Base-by-base conservation (phyloP, 2,113 vertebrate species). In the Strigops habroptila region DNA sequence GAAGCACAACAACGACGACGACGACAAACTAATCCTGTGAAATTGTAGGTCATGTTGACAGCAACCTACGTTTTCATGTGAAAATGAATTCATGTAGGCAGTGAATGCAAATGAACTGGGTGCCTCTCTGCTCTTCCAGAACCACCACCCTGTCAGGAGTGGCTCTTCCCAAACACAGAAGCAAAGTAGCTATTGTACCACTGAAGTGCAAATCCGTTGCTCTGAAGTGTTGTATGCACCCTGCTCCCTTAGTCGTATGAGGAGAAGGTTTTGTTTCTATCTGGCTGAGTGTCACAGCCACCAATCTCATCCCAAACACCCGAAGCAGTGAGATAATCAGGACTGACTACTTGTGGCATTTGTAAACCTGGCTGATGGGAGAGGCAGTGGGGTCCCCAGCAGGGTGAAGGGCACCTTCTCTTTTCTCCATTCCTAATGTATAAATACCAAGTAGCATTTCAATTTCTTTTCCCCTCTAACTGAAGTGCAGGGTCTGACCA, bases 171-270 rank as follows among this genome's bases (percentile, higher is more conserved):
- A 8, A 76, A 76, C 7, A 30, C 12, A 55, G 35, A 75, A 55
- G 46, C 55, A 60, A 60, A 55, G 71, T 3, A 75, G 41, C 28
- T 77, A 35, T 39, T 48, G 15, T 22, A 33, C 21, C 11, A 23
- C 6, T 18, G 22, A 17, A 68, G 28, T 33, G 30, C 70, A 70
- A 83, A 44, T 2, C 33, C 18, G 2, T 31, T 70, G 48, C 49
- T 81, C n/a, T 39, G 31, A 77, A 68, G 48, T 9, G 43, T 10
- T 3, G 8, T 9, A 16, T 0, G 1, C 28, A 39, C 2, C 0
- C 0, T 18, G 14, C 37, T 77, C 35, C 39, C 44, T 35, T 16
- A 12, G 22, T 24, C 28, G 8, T 1, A 22, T 11, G 18, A 18
- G 59, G 69, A 22, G 3, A 13, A 37, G 10, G 44, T 12, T 74